Evolutionary conservation across 1,140 invertebrate species (phyloP).

Genomic region (Tribolium castaneum): DNA sequence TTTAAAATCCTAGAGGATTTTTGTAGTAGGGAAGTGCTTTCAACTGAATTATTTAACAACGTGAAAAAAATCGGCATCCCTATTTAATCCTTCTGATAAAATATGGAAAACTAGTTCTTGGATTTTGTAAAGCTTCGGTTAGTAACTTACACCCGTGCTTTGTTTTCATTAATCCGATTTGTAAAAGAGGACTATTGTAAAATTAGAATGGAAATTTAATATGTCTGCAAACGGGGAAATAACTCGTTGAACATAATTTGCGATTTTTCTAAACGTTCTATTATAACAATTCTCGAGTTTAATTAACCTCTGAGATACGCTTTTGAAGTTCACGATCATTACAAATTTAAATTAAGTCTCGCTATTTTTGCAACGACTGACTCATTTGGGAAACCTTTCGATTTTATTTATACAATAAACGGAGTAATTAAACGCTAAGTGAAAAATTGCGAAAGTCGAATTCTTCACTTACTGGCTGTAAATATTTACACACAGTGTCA

Average conservation of each 20-base stretch:
- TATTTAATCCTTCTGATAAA: not conserved
- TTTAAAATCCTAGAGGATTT: slow-evolving; percentile 19
- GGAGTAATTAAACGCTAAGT: slow-evolving; percentile 11
- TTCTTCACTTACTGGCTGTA: not conserved
- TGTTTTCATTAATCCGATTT: slow-evolving; percentile 16
- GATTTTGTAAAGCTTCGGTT: slow-evolving; percentile 8
- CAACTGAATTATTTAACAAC: slow-evolving; percentile 21
- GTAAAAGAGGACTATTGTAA: slow-evolving; percentile 14
- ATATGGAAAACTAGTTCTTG: not conserved
- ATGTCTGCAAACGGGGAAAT: not conserved
- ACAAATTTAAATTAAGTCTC: slow-evolving; percentile 29
- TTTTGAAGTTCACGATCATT: slow-evolving; percentile 15
- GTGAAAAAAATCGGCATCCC: not conserved
- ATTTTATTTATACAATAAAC: slow-evolving; percentile 25
- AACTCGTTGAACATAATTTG: slow-evolving; percentile 13
- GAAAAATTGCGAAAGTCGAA: slow-evolving; percentile 9
- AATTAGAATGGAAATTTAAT: slow-evolving; percentile 16
- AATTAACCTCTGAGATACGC: slow-evolving; percentile 5
- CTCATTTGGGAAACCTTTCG: slow-evolving; percentile 1
- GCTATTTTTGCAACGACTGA: slow-evolving; percentile 15
- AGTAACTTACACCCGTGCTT: slow-evolving; percentile 3
- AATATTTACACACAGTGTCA: slow-evolving; percentile 6
- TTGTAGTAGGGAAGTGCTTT: slow-evolving; percentile 5
- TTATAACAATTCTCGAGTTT: slow-evolving; percentile 8
- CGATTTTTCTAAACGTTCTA: not conserved